Percentiles rank a stretch among this genome's conserved stretches.
phyloP scores from a whole-genome alignment of 2,888 invertebrate species.

The Leptothorax acervorum region DNA sequence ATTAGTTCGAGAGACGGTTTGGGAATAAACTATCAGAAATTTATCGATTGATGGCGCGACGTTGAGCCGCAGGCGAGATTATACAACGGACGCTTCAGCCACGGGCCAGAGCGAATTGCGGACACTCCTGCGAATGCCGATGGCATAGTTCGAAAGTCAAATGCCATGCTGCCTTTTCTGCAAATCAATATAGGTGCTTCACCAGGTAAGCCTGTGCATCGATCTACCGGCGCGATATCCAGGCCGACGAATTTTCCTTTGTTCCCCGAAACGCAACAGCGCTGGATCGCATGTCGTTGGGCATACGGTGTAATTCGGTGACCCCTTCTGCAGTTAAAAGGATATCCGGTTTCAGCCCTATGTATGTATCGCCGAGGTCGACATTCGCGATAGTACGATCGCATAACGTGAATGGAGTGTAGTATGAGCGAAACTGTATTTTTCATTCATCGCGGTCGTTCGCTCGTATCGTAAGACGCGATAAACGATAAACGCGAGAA shows the following conservation, averaged over 20 bases:
- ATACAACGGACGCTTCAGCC: neutral
- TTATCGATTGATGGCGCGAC: neutral
- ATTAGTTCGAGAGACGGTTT: neutral
- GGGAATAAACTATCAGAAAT: neutral
- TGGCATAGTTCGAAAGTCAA: slow-evolving; percentile 52
- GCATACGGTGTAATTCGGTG: neutral
- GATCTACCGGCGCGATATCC: neutral
- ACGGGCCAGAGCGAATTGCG: neutral
- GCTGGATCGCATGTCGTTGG: neutral
- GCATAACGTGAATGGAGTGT: slow-evolving; percentile 21
- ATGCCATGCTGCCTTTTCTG: slow-evolving; percentile 35
- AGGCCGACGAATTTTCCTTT: slow-evolving; percentile 35
- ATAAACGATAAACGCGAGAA: neutral
- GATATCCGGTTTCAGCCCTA: slow-evolving; percentile 21
- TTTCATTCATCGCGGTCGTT: slow-evolving; percentile 11
- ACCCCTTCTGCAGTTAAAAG: slow-evolving; percentile 15
- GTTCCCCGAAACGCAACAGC: neutral
- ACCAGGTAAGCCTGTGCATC: slow-evolving; percentile 11
- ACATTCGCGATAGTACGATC: slow-evolving; percentile 24
- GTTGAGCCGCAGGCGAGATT: neutral
- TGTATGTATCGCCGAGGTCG: neutral
- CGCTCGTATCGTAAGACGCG: neutral
- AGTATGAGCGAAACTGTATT: neutral
- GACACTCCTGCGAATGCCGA: slow-evolving; percentile 45
- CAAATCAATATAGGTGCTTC: slow-evolving; percentile 7